Conservation (phyloP, 2,888 invertebrate genomes). For the Metacarcinus magister region DNA sequence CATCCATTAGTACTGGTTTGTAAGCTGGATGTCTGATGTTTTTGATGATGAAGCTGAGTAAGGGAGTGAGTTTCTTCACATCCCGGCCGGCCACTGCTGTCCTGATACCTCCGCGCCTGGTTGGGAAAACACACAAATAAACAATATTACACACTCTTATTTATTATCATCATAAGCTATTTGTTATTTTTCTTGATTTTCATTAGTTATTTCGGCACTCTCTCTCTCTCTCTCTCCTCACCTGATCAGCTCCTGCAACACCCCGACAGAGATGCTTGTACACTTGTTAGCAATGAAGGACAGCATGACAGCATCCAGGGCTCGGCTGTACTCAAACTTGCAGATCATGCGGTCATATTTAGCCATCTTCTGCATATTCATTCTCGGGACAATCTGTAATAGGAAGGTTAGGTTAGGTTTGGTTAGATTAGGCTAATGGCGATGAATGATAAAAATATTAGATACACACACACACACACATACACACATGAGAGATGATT, state of each 20-base stretch:
- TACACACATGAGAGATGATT: too few species aligned
- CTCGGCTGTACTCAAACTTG: conserved; percentile 92
- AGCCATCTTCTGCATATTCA: conserved; percentile 66
- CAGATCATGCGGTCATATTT: conserved; percentile 90
- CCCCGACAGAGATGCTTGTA: conserved; percentile 91
- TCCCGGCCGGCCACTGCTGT: conserved; percentile 91
- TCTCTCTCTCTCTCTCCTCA: background rate
- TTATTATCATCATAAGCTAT: too few species aligned
- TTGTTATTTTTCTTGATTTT: too few species aligned
- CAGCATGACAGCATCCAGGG: conserved; percentile 89
- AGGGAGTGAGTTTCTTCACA: conserved; percentile 88
- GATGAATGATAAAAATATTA: background rate
- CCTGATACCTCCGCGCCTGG: conserved; percentile 89
- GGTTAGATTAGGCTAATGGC: too few species aligned
- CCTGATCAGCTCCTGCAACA: conserved; percentile 91
- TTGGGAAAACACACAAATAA: conserved; percentile 84
- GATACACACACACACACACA: too few species aligned
- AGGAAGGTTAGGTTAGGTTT: too few species aligned
- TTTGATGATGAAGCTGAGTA: conserved; percentile 91
- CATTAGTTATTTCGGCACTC: too few species aligned
- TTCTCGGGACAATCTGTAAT: conserved; percentile 51
- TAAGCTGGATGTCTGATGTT: conserved; percentile 91
- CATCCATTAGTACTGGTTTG: conserved; percentile 90
- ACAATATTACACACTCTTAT: background rate
- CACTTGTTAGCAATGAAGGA: conserved; percentile 87